Evolutionary conservation across 2,797 vertebrate genomes (phyloP), one percentile per base, ranked within the genome.

Genomic region (Coilia nasus): DNA sequence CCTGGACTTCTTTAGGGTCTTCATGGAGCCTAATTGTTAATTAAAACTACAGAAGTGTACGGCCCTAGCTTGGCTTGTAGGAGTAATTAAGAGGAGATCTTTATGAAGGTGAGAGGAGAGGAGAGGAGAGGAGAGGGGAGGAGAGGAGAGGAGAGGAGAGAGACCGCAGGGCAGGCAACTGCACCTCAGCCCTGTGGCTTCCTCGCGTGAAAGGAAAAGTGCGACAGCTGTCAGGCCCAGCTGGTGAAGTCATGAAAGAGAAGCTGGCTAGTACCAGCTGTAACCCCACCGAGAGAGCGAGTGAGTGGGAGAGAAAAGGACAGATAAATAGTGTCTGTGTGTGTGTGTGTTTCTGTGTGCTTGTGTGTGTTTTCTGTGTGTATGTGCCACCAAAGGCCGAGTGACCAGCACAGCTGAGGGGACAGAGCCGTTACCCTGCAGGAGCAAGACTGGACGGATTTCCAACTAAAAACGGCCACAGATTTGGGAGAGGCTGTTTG

Each of bases 201-300:
- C 64, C 35, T 60, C 2, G 59, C 50, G 23, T 78, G 67, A 86
- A 87, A 56, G 83, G 31, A 46, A 81, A 54, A 67, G 83, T 81
- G 81, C 19, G 84, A 46, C 88, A 89, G 87, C 87, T 89, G 90
- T 86, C 84, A 67, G 12, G 41, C 83, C 71, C 88, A 90, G 86
- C 87, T 88, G 88, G 88, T 81, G 25, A 14, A 56, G 64, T 31
- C 64, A 62, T 83, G 62, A 83, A 82, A 15, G 71, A 67, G 50
- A 71, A n/a, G 41, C 67, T 14, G 50, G 47, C 19, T 31, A 59
- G 59, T 67, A 28, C 83, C 75, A 86, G 82, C 83, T 80, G 82
- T 85, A 81, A 46, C 44, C 82, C 83, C 67, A 67, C 64, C 28
- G 60, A 59, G 56, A 47, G 46, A 47, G 46, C 3, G 46, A 47